Evolutionary conservation across 2,113 vertebrate genomes (phyloP), one percentile per base, ranked within the genome.

Genomic region (Mastomys natalensis): DNA sequence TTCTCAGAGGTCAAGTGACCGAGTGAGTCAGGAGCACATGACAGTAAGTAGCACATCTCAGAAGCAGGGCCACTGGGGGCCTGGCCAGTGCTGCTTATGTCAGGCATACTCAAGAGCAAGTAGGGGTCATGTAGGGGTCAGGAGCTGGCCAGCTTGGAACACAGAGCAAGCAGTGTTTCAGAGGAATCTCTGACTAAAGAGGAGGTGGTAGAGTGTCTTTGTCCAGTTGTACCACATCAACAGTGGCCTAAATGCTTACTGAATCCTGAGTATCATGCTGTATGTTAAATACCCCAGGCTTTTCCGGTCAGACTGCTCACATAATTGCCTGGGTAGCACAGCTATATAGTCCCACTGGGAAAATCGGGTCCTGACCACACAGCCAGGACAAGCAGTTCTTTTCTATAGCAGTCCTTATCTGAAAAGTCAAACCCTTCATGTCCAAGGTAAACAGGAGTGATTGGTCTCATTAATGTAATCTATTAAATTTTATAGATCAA

Each of bases 401-500:
- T 45, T 10, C 53, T 77, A 58, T 0, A 31, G 45, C 2, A 74
- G 66, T 9, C 87, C 58, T 53, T 84, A 68, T 53, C 70, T 93
- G 70, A 94, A 94, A 93, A 91, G 64, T 66, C 22, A 89, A 89
- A 66, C 76, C 55, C 48, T 95, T 89, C 70, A 80, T 72, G 94
- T 78, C 31, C 2, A 64, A 82, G 31, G 31, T 37, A 81, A 81
- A 55, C 17, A 86, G 80, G 80, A 78, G 95, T 55, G 48, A 77
- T 1, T 68, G 26, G 7, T 91, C 70, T 72, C 43, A 88, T n/a
- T 70, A 87, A 68, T 11, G 9, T 7, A 73, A 16, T 78, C 40
- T 58, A 90, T 48, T 82, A 91, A 81, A 81, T 58, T 95, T 40
- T 96, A 5, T 8, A 94, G 60, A 15, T 82, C 37, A 90, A 92